A percentile compares a stretch with the other conserved stretches of the same genome.
Evolutionary conservation across 1,140 invertebrate species (phyloP).

Genomic region (Cydia splendana): DNA sequence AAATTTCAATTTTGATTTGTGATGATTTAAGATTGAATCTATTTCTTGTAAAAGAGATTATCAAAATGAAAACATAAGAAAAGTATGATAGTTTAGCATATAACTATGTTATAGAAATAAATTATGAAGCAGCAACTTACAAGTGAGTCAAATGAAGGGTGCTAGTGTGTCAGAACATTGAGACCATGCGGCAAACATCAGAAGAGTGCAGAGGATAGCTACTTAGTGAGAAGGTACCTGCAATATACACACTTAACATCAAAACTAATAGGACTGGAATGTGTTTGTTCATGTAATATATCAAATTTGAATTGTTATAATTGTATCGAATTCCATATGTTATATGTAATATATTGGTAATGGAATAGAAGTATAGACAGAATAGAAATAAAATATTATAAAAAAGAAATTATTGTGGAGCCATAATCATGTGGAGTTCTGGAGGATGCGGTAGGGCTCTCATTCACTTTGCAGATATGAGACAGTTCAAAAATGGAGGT

Average conservation of each 20-base stretch:
- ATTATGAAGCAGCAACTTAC: not conserved
- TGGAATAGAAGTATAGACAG: not conserved
- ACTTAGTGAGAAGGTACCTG: constrained; percentile 14
- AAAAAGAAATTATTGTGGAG: not conserved
- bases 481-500: too few relatives aligned
- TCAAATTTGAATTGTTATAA: too few relatives aligned
- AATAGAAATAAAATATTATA: not conserved
- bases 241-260: constrained; percentile 2
- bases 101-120: not conserved
- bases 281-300: not conserved
- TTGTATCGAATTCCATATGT: not conserved
- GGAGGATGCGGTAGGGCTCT: too few relatives aligned
- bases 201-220: not conserved
- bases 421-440: too few relatives aligned
- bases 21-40: too few relatives aligned
- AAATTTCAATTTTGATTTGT: too few relatives aligned
- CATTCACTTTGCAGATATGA: too few relatives aligned
- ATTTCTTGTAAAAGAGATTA: too few relatives aligned
- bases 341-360: not conserved
- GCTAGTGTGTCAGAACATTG: not conserved
- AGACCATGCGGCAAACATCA: not conserved
- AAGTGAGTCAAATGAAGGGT: not conserved
- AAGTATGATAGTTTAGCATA: too few relatives aligned
- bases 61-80: too few relatives aligned
- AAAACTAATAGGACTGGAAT: not conserved